Percentiles rank a stretch among this genome's conserved stretches.
phyloP scores from a whole-genome alignment of 2,888 invertebrate genomes.

The Cataglyphis altisquamis region DNA sequence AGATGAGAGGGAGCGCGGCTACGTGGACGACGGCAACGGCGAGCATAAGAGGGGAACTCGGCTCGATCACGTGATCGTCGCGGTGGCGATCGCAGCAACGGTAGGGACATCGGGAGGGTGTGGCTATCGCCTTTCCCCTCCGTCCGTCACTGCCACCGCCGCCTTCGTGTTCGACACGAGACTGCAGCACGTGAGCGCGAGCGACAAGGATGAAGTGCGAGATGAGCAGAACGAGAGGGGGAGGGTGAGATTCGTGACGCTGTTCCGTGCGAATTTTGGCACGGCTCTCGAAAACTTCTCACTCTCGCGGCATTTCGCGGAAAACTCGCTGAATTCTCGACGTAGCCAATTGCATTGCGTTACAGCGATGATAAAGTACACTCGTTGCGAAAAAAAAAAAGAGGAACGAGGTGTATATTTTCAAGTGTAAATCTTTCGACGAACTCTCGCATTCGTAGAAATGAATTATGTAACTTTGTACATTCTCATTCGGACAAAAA shows the following conservation, averaged over 20 bases:
- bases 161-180: constrained; percentile 69
- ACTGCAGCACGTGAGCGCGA: constrained; percentile 53
- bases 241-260: constrained; percentile 71
- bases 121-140: constrained; percentile 73
- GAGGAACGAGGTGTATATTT: constrained; percentile 2
- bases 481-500: neutral
- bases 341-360: constrained; percentile 70
- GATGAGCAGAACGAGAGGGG: constrained; percentile 58
- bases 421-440: neutral
- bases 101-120: constrained; percentile 77
- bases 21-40: constrained; percentile 86
- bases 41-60: constrained; percentile 86
- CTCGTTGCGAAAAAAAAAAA: neutral
- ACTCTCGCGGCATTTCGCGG: constrained; percentile 72
- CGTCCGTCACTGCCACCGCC: constrained; percentile 77
- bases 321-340: constrained; percentile 68
- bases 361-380: constrained; percentile 68
- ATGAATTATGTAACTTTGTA: neutral
- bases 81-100: constrained; percentile 83
- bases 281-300: constrained; percentile 80
- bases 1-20: constrained; percentile 22
- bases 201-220: constrained; percentile 10
- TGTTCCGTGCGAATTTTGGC: constrained; percentile 81
- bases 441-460: neutral
- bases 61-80: constrained; percentile 87